Base-by-base conservation (phyloP, 2,888 invertebrate species). In the Reticulitermes lucifugus region DNA sequence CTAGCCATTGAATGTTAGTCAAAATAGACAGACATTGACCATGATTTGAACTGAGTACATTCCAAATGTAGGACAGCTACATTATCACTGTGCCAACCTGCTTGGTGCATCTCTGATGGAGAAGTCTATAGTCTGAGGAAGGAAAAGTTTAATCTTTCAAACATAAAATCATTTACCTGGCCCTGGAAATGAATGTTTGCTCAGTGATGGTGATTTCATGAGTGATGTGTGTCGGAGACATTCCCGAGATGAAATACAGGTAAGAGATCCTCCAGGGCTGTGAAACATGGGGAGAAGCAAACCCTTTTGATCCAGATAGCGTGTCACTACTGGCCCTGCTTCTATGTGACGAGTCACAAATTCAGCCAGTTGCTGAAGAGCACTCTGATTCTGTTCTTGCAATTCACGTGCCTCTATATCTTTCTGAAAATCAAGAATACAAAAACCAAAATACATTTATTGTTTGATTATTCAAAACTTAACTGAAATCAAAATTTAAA, bases 361-460 rank as follows among this genome's bases (percentile, higher is more conserved):
- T 88, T 94, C 93, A 0, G 92, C 90, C 21, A 95, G 89, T 79
- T 93, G 91, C 88, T 94, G 93, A 4, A 94, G 89, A 0, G 92
- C 92, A 79, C 91, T 90, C 41, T 91, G 91, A 88, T 94, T 95
- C 25, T 92, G 91, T 86, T 93, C 93, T 88, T 92, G 92, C n/a
- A 94, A 88, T 88, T 94, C 93, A 29, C 93, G 91, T 18, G 93
- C 90, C 81, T 91, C 91, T 46, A 94, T 91, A 87, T 95, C 94
- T 88, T 91, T 91, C 93, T 93, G 88, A 79, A 70, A 60, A 59
- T 59, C 25, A n/a, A 65, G 18, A 18, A 55, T 14, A 18, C 5
- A 55, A 18, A 5, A 12, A 46, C 46, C 9, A 7, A 12, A 46
- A 46, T 12, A 46, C 7, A 9, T 35, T 46, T 46, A 46, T 46